These are phyloP conservation scores for Scleropages formosus DNA, from an alignment of 2,797 vertebrate genomes.

Conservation along the genomic window DNA sequence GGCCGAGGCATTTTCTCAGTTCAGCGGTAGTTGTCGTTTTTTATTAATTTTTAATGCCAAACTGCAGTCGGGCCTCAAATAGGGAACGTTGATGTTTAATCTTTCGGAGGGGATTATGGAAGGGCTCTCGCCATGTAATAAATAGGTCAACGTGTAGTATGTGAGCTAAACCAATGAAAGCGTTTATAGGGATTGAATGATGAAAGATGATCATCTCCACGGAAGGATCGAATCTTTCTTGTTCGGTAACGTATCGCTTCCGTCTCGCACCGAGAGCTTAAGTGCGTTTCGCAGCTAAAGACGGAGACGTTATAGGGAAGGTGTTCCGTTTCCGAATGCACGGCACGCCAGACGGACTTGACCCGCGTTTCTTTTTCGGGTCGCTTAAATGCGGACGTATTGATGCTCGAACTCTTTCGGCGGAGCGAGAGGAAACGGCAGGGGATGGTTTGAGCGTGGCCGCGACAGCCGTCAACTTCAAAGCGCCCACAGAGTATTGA, in stretches of 20 bases:
- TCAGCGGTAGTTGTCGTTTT: constrained; percentile 22
- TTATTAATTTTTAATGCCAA: constrained; percentile 30
- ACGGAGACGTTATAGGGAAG: not conserved
- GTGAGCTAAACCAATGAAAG: not conserved
- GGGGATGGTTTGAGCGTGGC: not conserved
- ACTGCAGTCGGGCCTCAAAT: constrained; percentile 17
- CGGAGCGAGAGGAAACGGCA: not conserved
- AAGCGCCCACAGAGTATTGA: too few species aligned
- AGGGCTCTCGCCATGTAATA: constrained; percentile 33
- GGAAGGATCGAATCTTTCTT: not conserved
- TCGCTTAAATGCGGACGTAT: too few species aligned
- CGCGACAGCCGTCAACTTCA: not conserved
- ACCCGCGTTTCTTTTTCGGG: too few species aligned
- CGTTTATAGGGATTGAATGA: not conserved
- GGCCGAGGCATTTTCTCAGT: constrained; percentile 27
- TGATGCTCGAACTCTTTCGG: not conserved
- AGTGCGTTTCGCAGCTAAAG: not conserved
- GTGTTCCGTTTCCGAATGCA: not conserved
- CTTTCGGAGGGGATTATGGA: constrained; percentile 39
- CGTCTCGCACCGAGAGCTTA: not conserved
- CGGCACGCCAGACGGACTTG: too few species aligned
- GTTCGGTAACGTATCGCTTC: not conserved
- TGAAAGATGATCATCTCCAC: not conserved
- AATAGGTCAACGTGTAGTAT: constrained; percentile 15
- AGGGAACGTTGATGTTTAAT: constrained; percentile 42